Percentiles rank a stretch among this genome's conserved stretches.
Evolutionary conservation across 2,888 invertebrate genomes (phyloP).

Genomic region (Rhamphomyia laevipes): DNA sequence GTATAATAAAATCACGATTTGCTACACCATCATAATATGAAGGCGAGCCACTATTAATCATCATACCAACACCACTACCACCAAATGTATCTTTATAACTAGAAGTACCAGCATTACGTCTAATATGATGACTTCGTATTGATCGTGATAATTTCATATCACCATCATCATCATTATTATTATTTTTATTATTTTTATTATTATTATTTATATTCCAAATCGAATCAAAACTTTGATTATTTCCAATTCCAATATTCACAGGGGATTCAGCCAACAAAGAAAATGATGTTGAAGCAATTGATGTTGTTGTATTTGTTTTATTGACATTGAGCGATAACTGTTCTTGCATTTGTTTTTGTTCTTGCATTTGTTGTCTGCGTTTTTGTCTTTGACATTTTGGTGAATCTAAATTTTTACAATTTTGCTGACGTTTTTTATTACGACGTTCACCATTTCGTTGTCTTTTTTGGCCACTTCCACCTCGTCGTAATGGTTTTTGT

Average conservation of each 20-base stretch:
- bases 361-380: slow-evolving; percentile 29
- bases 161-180: slow-evolving; percentile 7
- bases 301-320: slow-evolving; percentile 1
- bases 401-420: slow-evolving; percentile 29
- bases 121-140: slow-evolving; percentile 27
- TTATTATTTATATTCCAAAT: neutral
- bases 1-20: slow-evolving; percentile 26
- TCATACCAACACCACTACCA: no score
- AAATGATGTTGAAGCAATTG: neutral
- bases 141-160: slow-evolving; percentile 25
- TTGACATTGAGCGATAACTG: slow-evolving; percentile 4
- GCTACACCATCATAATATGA: slow-evolving; percentile 23
- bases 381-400: slow-evolving; percentile 31
- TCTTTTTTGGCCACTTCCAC: slow-evolving; percentile 12
- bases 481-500: slow-evolving; percentile 19
- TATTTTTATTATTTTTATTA: neutral
- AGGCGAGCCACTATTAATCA: neutral
- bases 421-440: slow-evolving; percentile 26
- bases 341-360: neutral
- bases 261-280: neutral
- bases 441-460: slow-evolving; percentile 14
- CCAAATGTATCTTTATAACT: slow-evolving; percentile 12
- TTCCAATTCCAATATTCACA: neutral
- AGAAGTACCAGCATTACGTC: slow-evolving; percentile 24
- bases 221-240: neutral